Evolutionary conservation across 2,113 vertebrate genomes (phyloP).

Genomic region (Glareola pratincola): DNA sequence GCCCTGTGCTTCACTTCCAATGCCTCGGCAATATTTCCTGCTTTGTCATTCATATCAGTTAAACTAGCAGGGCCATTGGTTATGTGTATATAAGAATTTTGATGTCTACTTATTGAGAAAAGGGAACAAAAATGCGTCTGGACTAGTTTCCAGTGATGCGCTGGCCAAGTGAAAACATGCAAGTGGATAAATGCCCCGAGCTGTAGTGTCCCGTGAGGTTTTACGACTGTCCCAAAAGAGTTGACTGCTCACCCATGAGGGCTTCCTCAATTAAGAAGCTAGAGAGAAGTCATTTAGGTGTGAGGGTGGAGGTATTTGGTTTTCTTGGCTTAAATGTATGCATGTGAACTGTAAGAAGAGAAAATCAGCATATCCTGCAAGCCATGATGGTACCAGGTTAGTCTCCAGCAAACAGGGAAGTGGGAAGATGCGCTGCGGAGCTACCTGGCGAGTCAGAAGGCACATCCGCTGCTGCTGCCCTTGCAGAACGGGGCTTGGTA

Average conservation of each 20-base stretch:
- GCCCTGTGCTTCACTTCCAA: background rate
- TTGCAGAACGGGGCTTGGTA: background rate
- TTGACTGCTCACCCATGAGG: background rate
- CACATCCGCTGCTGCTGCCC: background rate
- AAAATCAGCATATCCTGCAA: conserved; percentile 29
- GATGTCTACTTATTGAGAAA: background rate
- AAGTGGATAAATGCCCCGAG: background rate
- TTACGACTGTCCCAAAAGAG: background rate
- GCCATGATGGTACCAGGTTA: background rate
- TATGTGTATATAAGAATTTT: background rate
- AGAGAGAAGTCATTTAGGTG: background rate
- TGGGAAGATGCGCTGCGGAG: background rate
- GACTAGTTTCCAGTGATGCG: background rate
- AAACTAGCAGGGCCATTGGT: background rate
- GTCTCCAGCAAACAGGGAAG: background rate
- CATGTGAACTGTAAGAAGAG: background rate
- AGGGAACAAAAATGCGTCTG: background rate
- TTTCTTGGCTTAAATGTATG: conserved; percentile 15
- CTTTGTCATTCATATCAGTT: background rate
- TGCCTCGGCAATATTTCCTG: background rate
- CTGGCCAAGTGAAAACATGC: background rate
- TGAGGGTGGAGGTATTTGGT: background rate
- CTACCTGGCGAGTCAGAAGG: background rate
- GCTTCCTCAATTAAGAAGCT: background rate
- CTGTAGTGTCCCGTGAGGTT: background rate